Conservation (phyloP, 2,113 vertebrate species). For the Neogale vison region DNA sequence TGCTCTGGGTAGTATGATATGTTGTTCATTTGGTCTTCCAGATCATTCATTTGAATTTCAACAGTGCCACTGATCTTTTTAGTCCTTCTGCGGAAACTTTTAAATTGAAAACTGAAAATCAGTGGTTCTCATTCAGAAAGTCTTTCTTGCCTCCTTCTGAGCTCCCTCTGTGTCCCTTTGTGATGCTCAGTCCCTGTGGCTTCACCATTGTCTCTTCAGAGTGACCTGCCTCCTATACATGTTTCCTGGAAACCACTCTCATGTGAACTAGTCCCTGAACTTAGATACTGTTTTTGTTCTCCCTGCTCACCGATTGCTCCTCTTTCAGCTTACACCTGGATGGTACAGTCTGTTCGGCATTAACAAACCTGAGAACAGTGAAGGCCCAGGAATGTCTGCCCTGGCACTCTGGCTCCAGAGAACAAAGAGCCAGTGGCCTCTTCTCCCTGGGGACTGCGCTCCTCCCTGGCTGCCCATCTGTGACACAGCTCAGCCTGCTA, state of each 20-base stretch:
- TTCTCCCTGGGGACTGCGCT: neutral
- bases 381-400: neutral
- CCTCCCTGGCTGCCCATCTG: neutral
- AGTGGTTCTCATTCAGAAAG: neutral
- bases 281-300: neutral
- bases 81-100: neutral
- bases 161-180: neutral
- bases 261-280: neutral
- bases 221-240: neutral
- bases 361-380: neutral
- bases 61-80: neutral
- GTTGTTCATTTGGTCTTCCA: neutral
- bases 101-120: neutral
- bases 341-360: neutral
- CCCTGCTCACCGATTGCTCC: neutral
- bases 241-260: neutral
- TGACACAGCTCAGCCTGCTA: neutral
- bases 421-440: neutral
- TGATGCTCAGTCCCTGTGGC: neutral
- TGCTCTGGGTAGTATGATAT: neutral
- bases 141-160: neutral
- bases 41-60: neutral
- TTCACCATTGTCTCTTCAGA: neutral
- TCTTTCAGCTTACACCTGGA: neutral
- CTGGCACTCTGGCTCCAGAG: neutral